Evolutionary conservation across 2,113 vertebrate species (phyloP), one percentile per base, ranked within the genome.

Genomic region (Polypterus senegalus): DNA sequence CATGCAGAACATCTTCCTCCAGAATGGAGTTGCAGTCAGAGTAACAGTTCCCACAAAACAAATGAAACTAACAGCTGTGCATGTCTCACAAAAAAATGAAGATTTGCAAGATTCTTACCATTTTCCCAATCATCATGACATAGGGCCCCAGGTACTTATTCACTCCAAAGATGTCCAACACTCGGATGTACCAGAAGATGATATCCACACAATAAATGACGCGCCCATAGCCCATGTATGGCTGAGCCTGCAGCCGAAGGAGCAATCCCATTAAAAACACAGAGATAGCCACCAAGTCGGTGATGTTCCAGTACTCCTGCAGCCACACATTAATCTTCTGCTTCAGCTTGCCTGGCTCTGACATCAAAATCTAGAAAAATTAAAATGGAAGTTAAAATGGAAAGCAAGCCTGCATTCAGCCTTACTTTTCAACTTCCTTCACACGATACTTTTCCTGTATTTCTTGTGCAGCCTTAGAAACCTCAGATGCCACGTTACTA

Each of bases 91-190:
- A 27, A 27, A 27, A 27, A 27, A 27, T 27, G 27, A 27, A 27
- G 27, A 27, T 27, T 27, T 27, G 27, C 27, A 27, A 27, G 10
- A 27, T 65, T 74, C 77, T 86, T 78, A 98, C 96, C 96, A 98
- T 99, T 76, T 99, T 99, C 59, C 96, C 96, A 61, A 99, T 99
- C 96, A 99, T 99, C 96, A 99, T 99, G 71, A 98, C 96, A 5
- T 99, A 99, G 54, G 94, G 96, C 61, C 96, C 96, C 66, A 99
- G 80, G 51, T 99, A 99, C 61, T 99, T 99, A 87, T 99, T 99
- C 68, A 99, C 96, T 27, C 96, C 96, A 65, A 99, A 99, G 80
- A 99, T 99, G 82, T 98, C 96, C 57, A 99, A 76, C 8, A 99
- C 93, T 1, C 94, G 90, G 58, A 99, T 98, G 78, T 99, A 99